Base-by-base conservation (phyloP, 2,113 vertebrate genomes). In the Chaetorhynchus papuensis region DNA sequence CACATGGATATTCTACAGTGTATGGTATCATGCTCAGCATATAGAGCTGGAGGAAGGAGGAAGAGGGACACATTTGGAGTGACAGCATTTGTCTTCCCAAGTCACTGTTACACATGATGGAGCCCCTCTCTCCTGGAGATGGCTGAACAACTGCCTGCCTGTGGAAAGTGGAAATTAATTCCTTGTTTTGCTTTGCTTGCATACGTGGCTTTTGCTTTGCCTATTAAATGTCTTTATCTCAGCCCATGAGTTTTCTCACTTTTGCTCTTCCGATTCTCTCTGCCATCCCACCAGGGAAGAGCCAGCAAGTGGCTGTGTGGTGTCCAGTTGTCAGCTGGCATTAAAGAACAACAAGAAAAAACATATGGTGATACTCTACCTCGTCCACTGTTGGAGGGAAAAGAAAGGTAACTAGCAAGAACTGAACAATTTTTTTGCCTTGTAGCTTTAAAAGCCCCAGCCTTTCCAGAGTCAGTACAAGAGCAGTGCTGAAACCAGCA, bases 51-150 rank as follows among this genome's bases (percentile, higher is more conserved):
- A 27, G 26, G 13, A 60, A 74, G 27, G 27, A 53, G 26, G 14
- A 60, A 66, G 15, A 61, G 15, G 7, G 30, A 4, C 22, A 42
- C 4, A 4, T 60, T 74, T 0, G 0, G 41, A 72, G 18, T 31
- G 26, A 66, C 17, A 15, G 10, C 3, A 9, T 23, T 42, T 72
- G 14, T 80, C 45, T 79, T 74, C 15, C 27, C 53, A 60, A 66
- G 30, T 66, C 35, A 24, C 26, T 80, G 31, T 15, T 42, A 14
- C 0, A 1, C 9, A 8, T 24, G 26, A 49, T 4, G 27, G 35
- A 54, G 22, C 41, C 26, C 26, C 24, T 9, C 13, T 61, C 28
- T 68, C 53, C 53, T 33, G 53, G 47, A 28, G 53, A 42, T 37
- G 41, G 53, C 60, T 49, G 68, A 74, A 54, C 13, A 60, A 24